These are phyloP conservation scores for Capromys pilorides DNA, from an alignment of 2,797 vertebrate genomes.

Conservation along the genomic window DNA sequence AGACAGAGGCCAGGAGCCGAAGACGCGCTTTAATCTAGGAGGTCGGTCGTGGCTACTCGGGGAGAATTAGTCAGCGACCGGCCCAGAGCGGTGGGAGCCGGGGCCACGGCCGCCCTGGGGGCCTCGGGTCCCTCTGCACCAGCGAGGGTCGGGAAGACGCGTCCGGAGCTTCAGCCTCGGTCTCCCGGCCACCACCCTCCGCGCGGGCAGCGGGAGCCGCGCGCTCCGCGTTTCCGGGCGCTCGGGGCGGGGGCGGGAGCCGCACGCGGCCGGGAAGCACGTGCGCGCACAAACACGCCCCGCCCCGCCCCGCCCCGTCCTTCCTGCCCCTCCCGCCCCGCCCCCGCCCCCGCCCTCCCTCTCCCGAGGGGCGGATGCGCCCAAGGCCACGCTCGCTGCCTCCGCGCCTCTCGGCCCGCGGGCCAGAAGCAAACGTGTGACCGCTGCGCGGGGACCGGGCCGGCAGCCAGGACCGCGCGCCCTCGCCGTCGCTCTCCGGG, in stretches of 20 bases:
- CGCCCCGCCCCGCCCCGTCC: constrained; percentile 44
- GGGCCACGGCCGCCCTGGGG: not conserved
- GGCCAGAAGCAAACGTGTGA: constrained; percentile 29
- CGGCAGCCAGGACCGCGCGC: not conserved
- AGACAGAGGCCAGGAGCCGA: constrained; percentile 62
- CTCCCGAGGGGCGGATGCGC: not conserved
- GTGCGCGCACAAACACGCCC: constrained; percentile 64
- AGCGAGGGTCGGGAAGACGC: not conserved
- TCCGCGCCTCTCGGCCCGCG: not conserved
- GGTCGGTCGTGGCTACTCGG: constrained; percentile 9
- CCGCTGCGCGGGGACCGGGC: not conserved
- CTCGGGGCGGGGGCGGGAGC: not conserved
- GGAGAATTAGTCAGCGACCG: not conserved
- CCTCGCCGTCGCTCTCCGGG: not conserved
- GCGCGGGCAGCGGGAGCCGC: fast-evolving
- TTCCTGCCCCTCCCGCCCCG: not conserved
- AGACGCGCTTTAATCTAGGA: constrained; percentile 23
- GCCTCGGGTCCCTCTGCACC: too few species aligned
- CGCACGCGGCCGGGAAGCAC: constrained; percentile 56
- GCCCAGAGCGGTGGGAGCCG: not conserved
- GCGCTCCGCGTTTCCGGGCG: not conserved
- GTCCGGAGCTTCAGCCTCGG: not conserved
- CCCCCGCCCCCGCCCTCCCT: not conserved
- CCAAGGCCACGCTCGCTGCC: not conserved
- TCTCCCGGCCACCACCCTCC: fast-evolving